Base-by-base conservation (phyloP, 1,140 invertebrate genomes). In the Nymphalis io region DNA sequence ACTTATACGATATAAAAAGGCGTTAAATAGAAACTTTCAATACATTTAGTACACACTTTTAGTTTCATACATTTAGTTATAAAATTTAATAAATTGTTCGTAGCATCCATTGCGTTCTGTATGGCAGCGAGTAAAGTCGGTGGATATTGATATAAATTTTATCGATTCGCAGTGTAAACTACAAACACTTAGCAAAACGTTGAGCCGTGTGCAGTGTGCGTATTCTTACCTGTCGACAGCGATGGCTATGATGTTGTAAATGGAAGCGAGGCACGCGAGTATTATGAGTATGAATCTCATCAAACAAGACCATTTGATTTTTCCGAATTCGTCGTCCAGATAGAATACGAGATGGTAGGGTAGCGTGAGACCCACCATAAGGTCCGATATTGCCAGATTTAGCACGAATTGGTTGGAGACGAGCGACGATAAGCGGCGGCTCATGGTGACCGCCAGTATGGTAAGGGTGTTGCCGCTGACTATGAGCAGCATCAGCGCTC, bases 191-290 rank as follows among this genome's bases (percentile, higher is more conserved):
- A 21, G 51, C 16, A 13, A 11, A 55, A 55, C 51, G 21, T 8
- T 3, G 51, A n/a, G 51, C n/a, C 20, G 51, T 55, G 18, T 51
- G 18, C 20, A 51, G 48, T 23, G 27, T 62, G 53, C 69, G 51
- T 23, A 64, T 66, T 16, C 82, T 80, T 73, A 90, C 88, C 97
- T 94, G 88, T 98, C 97, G 21, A 97, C 92, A 12, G 96, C 96
- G 61, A 98, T 97, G 16, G 95, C 94, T 62, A 96, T 95, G 46
- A 98, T 93, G 73, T 96, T 97, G 84, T 95, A 94, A 78, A 98
- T 95, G 73, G 96, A 96, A 20, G 94, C 95, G 73, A 94, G 93
- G 81, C 95, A 96, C 59, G 95, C 95, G 72, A 95, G 92, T 61
- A 94, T 93, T 61, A 95, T 94, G 2, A 96, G 88, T 18, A 95